Evolutionary conservation across 2,113 vertebrate genomes (phyloP).

Genomic region (Setophaga petechia): DNA sequence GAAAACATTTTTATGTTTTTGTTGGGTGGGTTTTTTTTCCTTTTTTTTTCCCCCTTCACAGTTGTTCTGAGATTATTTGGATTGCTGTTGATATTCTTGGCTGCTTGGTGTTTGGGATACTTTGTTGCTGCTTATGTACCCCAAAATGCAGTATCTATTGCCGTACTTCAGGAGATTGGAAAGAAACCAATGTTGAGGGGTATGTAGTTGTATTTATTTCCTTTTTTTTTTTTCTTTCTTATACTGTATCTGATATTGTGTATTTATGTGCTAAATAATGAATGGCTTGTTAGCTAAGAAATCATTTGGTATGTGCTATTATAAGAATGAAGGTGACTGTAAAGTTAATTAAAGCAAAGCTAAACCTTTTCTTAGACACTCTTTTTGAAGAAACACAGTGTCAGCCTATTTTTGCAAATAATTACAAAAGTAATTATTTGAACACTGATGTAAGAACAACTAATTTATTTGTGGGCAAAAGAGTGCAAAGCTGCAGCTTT

Average conservation of each 20-base stretch:
- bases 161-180: slow-evolving; percentile 15
- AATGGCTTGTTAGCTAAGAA: background rate
- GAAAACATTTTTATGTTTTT: background rate
- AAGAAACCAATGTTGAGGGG: slow-evolving; percentile 58
- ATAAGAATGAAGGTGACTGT: background rate
- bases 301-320: background rate
- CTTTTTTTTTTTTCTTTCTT: background rate
- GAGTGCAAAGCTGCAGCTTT: background rate
- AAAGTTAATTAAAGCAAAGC: background rate
- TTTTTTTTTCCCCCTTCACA: background rate
- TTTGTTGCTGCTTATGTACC: slow-evolving; percentile 8
- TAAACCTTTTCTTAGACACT: background rate
- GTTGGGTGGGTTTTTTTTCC: background rate
- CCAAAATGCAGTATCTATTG: background rate
- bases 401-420: background rate
- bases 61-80: slow-evolving; percentile 10
- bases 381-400: background rate
- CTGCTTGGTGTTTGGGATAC: slow-evolving; percentile 73
- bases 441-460: background rate
- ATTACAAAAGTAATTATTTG: background rate
- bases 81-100: background rate
- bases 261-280: background rate
- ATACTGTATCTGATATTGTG: background rate
- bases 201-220: slow-evolving; percentile 3
- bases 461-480: background rate